These are phyloP conservation scores for Latrodectus elegans DNA, from an alignment of 2,888 invertebrate genomes.

Conservation along the genomic window DNA sequence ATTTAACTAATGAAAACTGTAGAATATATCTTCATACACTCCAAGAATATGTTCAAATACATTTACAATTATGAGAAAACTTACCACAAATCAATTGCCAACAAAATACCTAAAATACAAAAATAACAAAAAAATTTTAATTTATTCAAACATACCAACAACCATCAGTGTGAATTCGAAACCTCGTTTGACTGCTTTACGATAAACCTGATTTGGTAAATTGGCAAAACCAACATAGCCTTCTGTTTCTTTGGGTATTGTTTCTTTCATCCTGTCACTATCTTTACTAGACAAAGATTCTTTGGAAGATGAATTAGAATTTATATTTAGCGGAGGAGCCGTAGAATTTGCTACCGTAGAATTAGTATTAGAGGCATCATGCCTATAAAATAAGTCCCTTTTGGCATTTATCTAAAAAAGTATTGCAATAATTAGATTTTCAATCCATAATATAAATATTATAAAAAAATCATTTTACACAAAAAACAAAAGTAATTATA, in stretches of 20 bases:
- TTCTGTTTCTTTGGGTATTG: constrained; percentile 67
- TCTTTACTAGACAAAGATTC: constrained; percentile 57
- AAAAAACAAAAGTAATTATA: too few relatives aligned
- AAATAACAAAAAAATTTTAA: neutral
- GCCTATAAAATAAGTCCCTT: constrained; percentile 59
- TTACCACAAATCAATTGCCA: neutral
- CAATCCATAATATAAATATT: too few relatives aligned
- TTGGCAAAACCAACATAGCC: constrained; percentile 71
- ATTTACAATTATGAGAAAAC: neutral
- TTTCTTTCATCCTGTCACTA: constrained; percentile 60
- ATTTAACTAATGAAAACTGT: neutral
- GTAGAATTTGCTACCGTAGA: constrained; percentile 42
- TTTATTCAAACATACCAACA: constrained; percentile 66
- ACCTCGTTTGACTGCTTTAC: constrained; percentile 72
- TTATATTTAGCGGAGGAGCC: constrained; percentile 26
- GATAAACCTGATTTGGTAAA: constrained; percentile 71
- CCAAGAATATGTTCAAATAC: neutral
- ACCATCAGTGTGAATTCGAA: constrained; percentile 72
- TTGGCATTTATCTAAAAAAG: constrained; percentile 53
- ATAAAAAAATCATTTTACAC: too few relatives aligned
- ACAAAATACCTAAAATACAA: too few relatives aligned
- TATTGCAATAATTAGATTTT: too few relatives aligned
- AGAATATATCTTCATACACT: neutral
- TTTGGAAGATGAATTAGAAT: constrained; percentile 64
- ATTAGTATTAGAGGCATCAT: constrained; percentile 41